Evolutionary conservation across 2,888 invertebrate species (phyloP).

Genomic region (Seira musarum): DNA sequence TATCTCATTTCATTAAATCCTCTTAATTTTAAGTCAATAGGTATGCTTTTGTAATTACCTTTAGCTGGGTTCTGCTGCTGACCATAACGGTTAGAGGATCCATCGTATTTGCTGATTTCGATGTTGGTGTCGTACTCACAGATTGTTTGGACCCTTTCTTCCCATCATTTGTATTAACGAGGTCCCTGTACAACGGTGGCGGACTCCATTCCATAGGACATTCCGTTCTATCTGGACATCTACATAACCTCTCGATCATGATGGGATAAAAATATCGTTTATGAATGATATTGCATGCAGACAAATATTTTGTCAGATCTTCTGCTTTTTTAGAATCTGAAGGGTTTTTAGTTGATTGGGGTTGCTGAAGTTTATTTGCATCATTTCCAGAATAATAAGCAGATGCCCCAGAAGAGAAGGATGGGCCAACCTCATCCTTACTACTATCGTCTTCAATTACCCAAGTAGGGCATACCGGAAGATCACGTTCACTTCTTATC

Average conservation of each 20-base stretch:
- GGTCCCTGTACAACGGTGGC: slow-evolving; percentile 56
- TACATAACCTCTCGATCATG: slow-evolving; percentile 78
- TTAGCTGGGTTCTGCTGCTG: slow-evolving; percentile 78
- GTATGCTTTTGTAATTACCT: slow-evolving; percentile 73
- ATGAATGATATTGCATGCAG: slow-evolving; percentile 76
- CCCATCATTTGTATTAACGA: slow-evolving; percentile 22
- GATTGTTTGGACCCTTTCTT: neutral
- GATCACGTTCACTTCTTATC: slow-evolving; percentile 78
- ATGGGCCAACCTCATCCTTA: slow-evolving; percentile 30
- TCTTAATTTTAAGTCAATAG: slow-evolving; percentile 41
- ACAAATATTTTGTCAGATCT: slow-evolving; percentile 60
- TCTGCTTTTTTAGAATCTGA: slow-evolving; percentile 35
- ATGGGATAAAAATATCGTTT: slow-evolving; percentile 76
- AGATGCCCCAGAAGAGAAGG: slow-evolving; percentile 24
- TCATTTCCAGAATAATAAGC: slow-evolving; percentile 25
- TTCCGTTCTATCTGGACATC: slow-evolving; percentile 76
- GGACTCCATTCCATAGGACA: slow-evolving; percentile 74
- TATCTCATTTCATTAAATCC: too few species aligned
- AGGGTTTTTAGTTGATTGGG: slow-evolving; percentile 39
- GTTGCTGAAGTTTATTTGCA: slow-evolving; percentile 42
- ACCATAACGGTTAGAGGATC: slow-evolving; percentile 73
- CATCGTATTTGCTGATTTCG: slow-evolving; percentile 43
- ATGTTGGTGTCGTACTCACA: slow-evolving; percentile 32
- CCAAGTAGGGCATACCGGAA: slow-evolving; percentile 74
- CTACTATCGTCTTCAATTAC: slow-evolving; percentile 67